These are phyloP conservation scores for Acipenser ruthenus DNA, from an alignment of 2,797 vertebrate species.

Conservation along the genomic window DNA sequence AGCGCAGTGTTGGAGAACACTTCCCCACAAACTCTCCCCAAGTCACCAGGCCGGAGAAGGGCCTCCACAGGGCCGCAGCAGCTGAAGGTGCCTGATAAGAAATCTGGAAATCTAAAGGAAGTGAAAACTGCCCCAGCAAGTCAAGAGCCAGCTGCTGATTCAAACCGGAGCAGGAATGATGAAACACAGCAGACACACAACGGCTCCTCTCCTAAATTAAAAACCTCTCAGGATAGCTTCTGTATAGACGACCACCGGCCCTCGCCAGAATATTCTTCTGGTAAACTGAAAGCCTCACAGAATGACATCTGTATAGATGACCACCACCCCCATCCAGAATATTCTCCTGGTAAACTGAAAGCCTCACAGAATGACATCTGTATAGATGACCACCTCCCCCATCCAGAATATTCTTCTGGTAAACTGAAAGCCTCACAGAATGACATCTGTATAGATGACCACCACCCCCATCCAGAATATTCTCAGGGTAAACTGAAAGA, in stretches of 20 bases:
- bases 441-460: slow-evolving; percentile 11
- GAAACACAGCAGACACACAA: background rate
- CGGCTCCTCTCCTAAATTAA: slow-evolving; percentile 35
- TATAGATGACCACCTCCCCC: slow-evolving; percentile 17
- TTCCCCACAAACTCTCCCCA: slow-evolving; percentile 31
- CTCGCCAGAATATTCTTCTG: slow-evolving; percentile 35
- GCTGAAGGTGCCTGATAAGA: slow-evolving; percentile 41
- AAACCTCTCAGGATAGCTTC: slow-evolving; percentile 36
- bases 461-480: slow-evolving; percentile 30
- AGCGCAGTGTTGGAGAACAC: slow-evolving; percentile 20
- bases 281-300: slow-evolving; percentile 48
- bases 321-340: slow-evolving; percentile 29
- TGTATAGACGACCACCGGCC: slow-evolving; percentile 13
- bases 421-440: slow-evolving; percentile 47
- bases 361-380: slow-evolving; percentile 34
- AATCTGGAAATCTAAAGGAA: slow-evolving; percentile 21
- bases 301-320: slow-evolving; percentile 12
- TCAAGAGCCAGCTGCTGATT: background rate
- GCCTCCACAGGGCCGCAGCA: slow-evolving; percentile 35
- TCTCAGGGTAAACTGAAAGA: slow-evolving; percentile 50
- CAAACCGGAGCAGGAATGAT: background rate
- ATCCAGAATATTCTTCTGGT: slow-evolving; percentile 37
- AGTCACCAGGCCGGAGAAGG: slow-evolving; percentile 36
- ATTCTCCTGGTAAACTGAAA: slow-evolving; percentile 43
- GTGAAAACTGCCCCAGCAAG: slow-evolving; percentile 5